Percentiles rank a stretch among this genome's conserved stretches.
Conservation (phyloP, 2,888 invertebrate species). For the Dryomyza anilis region DNA sequence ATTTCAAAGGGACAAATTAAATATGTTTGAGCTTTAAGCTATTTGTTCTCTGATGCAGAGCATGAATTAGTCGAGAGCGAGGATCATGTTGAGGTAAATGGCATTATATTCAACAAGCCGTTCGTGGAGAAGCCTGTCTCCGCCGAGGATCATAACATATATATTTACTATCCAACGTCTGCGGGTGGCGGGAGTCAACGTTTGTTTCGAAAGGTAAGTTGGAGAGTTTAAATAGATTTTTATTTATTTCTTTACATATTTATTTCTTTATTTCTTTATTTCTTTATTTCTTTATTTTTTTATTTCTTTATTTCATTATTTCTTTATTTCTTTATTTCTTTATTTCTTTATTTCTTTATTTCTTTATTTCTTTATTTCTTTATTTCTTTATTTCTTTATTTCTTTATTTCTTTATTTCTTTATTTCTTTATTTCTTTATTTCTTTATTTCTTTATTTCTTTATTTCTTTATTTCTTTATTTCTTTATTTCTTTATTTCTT, state of each 20-base stretch:
- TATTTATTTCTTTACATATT: no score
- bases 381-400: no score
- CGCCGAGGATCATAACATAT: constrained; percentile 99
- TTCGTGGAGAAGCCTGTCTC: constrained; percentile 99
- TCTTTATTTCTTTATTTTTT: background rate
- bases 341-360: background rate
- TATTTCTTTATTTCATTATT: background rate
- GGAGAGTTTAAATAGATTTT: no score
- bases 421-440: no score
- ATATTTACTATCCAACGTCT: constrained; percentile 98
- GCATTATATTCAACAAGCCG: constrained; percentile 93
- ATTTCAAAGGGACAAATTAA: no score
- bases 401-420: no score
- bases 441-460: no score
- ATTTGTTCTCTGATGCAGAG: constrained; percentile 74
- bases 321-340: background rate
- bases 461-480: no score
- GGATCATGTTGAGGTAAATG: constrained; percentile 97
- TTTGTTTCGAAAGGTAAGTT: constrained; percentile 88
- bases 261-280: background rate
- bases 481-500: no score
- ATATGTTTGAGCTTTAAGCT: no score
- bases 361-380: no score
- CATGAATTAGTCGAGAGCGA: constrained; percentile 93
- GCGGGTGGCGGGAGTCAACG: constrained; percentile 98